These are phyloP conservation scores for Lampris megalopsis DNA, from an alignment of 2,113 vertebrate species.

Conservation along the genomic window DNA sequence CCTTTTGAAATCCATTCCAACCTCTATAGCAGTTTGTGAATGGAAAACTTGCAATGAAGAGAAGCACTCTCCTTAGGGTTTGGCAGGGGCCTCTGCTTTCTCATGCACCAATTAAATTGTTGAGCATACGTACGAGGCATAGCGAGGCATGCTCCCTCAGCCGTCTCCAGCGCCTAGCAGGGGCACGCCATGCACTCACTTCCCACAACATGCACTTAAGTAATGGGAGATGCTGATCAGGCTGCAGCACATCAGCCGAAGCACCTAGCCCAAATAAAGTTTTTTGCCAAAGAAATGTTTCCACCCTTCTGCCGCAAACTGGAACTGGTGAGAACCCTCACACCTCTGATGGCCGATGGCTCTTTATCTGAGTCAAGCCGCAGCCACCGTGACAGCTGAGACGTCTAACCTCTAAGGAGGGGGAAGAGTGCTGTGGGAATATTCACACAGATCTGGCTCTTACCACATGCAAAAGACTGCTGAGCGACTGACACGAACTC, in stretches of 20 bases:
- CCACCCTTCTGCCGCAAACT: conserved; percentile 44
- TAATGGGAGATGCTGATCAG: conserved; percentile 13
- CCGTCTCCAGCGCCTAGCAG: not conserved
- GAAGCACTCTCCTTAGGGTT: not conserved
- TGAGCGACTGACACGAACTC: conserved; percentile 37
- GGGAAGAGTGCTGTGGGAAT: conserved; percentile 46
- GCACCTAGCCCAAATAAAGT: conserved; percentile 12
- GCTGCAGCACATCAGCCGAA: conserved; percentile 19
- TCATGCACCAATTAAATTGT: conserved; percentile 38
- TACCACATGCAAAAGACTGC: conserved; percentile 44
- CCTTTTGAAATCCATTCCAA: conserved; percentile 44
- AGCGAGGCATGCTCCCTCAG: not conserved
- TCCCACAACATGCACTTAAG: conserved; percentile 4
- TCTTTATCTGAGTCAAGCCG: conserved; percentile 64
- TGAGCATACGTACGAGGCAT: conserved; percentile 10
- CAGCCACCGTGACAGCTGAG: conserved; percentile 58
- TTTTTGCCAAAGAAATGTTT: conserved; percentile 3
- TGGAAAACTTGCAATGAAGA: conserved; percentile 27
- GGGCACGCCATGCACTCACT: conserved; percentile 24
- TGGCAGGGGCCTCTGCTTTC: conserved; percentile 26
- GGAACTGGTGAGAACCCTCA: conserved; percentile 45
- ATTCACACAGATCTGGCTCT: conserved; percentile 39
- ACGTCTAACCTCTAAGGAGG: conserved; percentile 61
- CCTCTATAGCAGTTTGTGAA: conserved; percentile 40
- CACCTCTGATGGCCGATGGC: conserved; percentile 46